These are phyloP conservation scores for Bos indicus DNA, from an alignment of 2,113 vertebrate species.

Conservation along the genomic window DNA sequence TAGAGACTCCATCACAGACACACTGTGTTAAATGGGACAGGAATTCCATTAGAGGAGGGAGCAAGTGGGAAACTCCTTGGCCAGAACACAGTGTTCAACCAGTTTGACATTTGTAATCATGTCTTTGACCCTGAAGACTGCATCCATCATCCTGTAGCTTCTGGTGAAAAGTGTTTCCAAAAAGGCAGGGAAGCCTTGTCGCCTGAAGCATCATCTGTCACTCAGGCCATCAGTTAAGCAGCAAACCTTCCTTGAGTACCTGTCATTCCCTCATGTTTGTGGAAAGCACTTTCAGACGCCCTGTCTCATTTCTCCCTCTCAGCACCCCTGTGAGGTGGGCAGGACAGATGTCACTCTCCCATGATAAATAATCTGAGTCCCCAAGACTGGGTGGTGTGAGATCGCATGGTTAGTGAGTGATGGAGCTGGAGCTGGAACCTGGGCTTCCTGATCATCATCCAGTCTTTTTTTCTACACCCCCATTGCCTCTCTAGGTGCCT, in stretches of 20 bases:
- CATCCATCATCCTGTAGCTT: not conserved
- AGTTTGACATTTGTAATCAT: not conserved
- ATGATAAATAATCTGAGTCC: not conserved
- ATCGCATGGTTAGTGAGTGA: not conserved
- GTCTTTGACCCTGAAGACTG: slow-evolving; percentile 23
- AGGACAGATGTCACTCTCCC: not conserved
- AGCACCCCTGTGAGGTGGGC: not conserved
- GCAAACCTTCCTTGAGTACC: not conserved
- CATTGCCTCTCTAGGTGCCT: not conserved
- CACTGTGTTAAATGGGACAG: slow-evolving; percentile 7
- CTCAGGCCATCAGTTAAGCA: not conserved
- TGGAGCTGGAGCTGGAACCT: not conserved
- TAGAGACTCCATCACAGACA: slow-evolving; percentile 39
- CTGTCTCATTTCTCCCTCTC: not conserved
- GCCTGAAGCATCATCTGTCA: not conserved
- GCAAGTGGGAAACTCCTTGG: not conserved
- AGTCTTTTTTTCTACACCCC: not conserved
- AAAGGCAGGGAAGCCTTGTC: not conserved
- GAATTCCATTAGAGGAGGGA: not conserved
- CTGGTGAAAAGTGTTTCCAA: not conserved
- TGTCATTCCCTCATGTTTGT: not conserved
- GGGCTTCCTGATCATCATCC: not conserved
- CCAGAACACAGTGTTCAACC: not conserved
- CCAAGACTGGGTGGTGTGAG: not conserved
- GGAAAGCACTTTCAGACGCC: not conserved